Conservation (phyloP, 2,113 vertebrate species). For the Narcine bancroftii region DNA sequence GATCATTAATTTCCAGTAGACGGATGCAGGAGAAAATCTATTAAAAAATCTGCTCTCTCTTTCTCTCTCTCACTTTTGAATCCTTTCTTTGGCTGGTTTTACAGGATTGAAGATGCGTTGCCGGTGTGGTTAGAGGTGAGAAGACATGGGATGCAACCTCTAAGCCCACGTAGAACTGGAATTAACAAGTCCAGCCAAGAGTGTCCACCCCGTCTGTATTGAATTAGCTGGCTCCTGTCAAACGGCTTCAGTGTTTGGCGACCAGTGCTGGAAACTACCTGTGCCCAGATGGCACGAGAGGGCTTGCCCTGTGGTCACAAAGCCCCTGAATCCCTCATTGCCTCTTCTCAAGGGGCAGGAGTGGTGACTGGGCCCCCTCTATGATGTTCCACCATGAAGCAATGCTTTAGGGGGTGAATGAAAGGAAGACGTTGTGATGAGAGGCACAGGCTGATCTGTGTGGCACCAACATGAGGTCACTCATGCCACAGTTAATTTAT, state of each 20-base stretch:
- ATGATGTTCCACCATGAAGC: neutral
- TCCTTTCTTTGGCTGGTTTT: neutral
- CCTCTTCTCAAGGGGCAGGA: neutral
- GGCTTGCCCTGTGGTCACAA: neutral
- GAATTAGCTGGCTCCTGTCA: neutral
- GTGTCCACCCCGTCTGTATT: neutral
- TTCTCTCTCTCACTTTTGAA: neutral
- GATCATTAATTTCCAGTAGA: neutral
- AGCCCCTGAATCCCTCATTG: neutral
- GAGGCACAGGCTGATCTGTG: neutral
- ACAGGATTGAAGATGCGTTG: neutral
- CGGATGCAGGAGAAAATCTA: neutral
- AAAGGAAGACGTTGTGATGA: no score
- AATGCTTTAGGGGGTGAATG: neutral
- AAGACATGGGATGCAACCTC: neutral
- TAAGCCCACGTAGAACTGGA: neutral
- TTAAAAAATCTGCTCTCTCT: neutral
- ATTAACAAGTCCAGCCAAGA: neutral
- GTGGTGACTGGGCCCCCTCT: neutral
- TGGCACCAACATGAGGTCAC: neutral
- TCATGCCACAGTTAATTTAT: neutral
- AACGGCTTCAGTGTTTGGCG: neutral
- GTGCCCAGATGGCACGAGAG: neutral
- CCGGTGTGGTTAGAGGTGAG: neutral
- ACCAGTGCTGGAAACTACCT: neutral